phyloP scores from a whole-genome alignment of 2,797 vertebrate genomes.

The Gorsachius magnificus region DNA sequence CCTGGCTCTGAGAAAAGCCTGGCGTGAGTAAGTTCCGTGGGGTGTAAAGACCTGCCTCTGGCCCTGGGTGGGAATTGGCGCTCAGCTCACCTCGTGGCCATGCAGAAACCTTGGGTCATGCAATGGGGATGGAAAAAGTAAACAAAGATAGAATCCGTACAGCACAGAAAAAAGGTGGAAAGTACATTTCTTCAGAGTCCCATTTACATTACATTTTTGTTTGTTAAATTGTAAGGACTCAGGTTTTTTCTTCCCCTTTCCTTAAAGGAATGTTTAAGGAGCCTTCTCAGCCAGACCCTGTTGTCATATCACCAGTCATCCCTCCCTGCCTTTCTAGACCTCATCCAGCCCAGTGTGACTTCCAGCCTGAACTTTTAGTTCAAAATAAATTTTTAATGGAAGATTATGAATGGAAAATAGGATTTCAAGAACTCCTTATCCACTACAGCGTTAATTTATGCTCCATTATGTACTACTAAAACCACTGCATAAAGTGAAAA shows the following conservation, averaged over 20 bases:
- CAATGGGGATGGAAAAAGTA: not conserved
- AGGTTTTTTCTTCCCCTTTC: not conserved
- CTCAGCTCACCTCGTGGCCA: not conserved
- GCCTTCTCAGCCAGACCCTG: not conserved
- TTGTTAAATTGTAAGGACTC: not conserved
- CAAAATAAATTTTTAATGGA: not conserved
- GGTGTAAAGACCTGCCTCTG: not conserved
- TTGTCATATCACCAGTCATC: not conserved
- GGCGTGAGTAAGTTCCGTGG: not conserved
- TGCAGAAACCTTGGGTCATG: not conserved
- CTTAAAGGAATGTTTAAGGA: not conserved
- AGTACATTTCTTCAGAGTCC: not conserved
- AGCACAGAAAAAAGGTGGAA: not conserved
- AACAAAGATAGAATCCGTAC: not conserved
- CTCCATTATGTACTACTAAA: not conserved
- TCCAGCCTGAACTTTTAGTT: not conserved
- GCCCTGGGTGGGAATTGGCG: accelerated
- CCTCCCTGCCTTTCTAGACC: not conserved
- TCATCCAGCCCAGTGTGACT: not conserved
- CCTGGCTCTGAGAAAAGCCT: not conserved
- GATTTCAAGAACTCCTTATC: not conserved
- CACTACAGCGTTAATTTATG: not conserved
- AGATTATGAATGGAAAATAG: not conserved
- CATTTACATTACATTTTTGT: not conserved
- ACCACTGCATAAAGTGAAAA: not conserved